Conservation (phyloP, 2,888 invertebrate species). For the Eristalis arbustorum region DNA sequence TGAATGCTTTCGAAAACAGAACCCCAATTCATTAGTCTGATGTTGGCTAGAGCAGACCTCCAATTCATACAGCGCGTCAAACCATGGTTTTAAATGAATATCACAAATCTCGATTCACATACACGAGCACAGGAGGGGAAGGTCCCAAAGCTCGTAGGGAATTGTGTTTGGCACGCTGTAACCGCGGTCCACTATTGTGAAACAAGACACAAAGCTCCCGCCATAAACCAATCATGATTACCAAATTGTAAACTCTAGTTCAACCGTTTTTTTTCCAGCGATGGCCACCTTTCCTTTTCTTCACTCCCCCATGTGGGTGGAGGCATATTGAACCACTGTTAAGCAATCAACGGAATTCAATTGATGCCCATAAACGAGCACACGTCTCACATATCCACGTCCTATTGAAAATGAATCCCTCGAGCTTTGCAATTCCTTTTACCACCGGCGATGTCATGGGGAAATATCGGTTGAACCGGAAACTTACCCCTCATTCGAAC, state of each 20-base stretch:
- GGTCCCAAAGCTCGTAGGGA: conserved; percentile 21
- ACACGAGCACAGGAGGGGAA: conserved; percentile 12
- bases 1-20: conserved; percentile 63
- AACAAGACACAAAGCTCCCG: conserved; percentile 31
- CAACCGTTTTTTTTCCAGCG: conserved; percentile 29
- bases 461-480: conserved; percentile 13
- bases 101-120: conserved; percentile 42
- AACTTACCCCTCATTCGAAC: conserved; percentile 15
- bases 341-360: conserved; percentile 67
- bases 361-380: conserved; percentile 58
- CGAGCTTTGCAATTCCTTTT: conserved; percentile 56
- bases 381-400: conserved; percentile 38
- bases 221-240: conserved; percentile 31
- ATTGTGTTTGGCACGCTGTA: not conserved
- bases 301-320: conserved; percentile 50
- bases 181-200: not conserved
- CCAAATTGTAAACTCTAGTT: conserved; percentile 47
- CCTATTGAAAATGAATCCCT: conserved; percentile 49
- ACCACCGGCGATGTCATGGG: conserved; percentile 16
- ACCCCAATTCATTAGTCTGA: conserved; percentile 63
- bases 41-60: conserved; percentile 46
- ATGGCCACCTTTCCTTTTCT: conserved; percentile 43
- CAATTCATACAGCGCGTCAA: conserved; percentile 49
- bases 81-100: conserved; percentile 49
- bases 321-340: conserved; percentile 64